Conservation (phyloP, 1,140 invertebrate species). For the Musca vetustissima region DNA sequence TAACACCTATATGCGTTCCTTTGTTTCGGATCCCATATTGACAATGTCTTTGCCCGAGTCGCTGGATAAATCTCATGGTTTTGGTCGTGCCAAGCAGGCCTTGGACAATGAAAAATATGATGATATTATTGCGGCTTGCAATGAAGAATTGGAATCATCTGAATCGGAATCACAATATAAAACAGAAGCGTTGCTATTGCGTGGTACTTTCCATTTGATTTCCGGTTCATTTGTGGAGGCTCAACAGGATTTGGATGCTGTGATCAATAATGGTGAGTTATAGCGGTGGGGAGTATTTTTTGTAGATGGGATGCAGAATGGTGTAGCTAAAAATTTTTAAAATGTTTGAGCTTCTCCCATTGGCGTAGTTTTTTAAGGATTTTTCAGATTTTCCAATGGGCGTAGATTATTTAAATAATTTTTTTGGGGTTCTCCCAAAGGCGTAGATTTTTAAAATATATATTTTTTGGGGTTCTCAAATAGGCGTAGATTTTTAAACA, state of each 20-base stretch:
- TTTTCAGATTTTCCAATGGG: too few relatives aligned
- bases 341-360: too few relatives aligned
- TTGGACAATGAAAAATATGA: conserved; percentile 74
- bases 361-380: too few relatives aligned
- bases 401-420: too few relatives aligned
- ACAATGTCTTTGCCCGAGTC: conserved; percentile 34
- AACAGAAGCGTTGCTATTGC: conserved; percentile 71
- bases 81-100: conserved; percentile 67
- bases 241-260: conserved; percentile 68
- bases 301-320: too few relatives aligned
- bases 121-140: conserved; percentile 76
- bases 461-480: too few relatives aligned
- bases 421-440: too few relatives aligned
- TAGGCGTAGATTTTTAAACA: too few relatives aligned
- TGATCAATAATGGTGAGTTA: conserved; percentile 62
- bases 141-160: conserved; percentile 74
- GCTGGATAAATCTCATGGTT: conserved; percentile 58
- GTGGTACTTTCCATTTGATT: conserved; percentile 82
- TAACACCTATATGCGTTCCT: conserved; percentile 82
- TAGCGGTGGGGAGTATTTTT: too few relatives aligned
- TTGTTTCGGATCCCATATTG: conserved; percentile 73
- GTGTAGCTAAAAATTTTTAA: too few relatives aligned
- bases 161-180: conserved; percentile 59
- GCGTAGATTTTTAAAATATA: too few relatives aligned
- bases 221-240: conserved; percentile 72